Evolutionary conservation across 2,113 vertebrate species (phyloP).

Genomic region (Limnothrissa miodon): DNA sequence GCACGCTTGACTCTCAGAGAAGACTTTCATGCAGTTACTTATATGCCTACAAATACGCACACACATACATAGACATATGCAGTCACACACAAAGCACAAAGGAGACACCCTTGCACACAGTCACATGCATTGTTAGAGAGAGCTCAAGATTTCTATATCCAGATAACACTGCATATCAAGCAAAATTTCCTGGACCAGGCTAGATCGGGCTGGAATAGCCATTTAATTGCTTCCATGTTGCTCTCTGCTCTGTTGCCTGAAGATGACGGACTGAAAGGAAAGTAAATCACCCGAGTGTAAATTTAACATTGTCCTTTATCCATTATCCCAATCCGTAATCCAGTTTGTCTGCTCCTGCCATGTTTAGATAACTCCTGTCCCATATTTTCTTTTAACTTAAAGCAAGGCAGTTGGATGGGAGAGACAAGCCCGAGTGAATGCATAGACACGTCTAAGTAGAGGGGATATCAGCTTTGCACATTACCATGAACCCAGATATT

Average conservation of each 20-base stretch:
- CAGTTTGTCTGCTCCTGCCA: background rate
- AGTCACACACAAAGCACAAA: background rate
- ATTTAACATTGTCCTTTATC: too few species aligned
- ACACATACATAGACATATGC: background rate
- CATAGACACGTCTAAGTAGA: background rate
- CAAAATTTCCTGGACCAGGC: background rate
- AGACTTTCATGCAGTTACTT: too few species aligned
- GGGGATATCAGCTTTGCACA: background rate
- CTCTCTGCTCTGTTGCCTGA: background rate
- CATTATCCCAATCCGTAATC: background rate
- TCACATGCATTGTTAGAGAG: background rate
- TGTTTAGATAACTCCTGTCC: background rate
- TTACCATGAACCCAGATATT: too few species aligned
- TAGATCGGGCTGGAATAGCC: background rate
- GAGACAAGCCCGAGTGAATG: background rate
- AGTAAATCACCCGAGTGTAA: too few species aligned
- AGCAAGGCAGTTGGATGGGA: background rate
- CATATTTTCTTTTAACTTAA: background rate
- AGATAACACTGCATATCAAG: background rate
- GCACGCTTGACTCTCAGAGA: background rate
- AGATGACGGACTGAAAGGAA: background rate
- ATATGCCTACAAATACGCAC: too few species aligned
- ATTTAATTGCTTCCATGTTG: conserved; percentile 18
- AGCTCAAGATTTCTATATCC: too few species aligned
- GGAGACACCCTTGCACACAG: background rate